phyloP scores from a whole-genome alignment of 2,797 vertebrate species.

The Sebastes trivittatus region DNA sequence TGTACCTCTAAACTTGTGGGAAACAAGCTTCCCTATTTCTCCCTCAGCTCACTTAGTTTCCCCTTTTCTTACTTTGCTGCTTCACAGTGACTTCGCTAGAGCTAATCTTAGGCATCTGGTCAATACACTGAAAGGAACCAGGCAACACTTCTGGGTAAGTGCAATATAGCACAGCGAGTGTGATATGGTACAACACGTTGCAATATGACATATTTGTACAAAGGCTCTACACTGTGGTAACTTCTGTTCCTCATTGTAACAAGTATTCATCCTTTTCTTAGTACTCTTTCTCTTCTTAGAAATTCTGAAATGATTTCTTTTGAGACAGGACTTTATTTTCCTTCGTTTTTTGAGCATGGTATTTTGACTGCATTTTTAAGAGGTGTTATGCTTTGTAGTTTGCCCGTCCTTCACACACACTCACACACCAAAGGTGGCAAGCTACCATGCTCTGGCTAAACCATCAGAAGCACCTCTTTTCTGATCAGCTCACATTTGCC shows the following conservation, averaged over 20 bases:
- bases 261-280: neutral
- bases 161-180: neutral
- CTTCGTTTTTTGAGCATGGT: neutral
- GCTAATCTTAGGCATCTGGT: slow-evolving; percentile 20
- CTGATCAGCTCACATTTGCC: neutral
- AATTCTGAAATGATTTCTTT: neutral
- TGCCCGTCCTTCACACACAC: neutral
- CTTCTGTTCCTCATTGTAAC: neutral
- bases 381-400: neutral
- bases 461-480: neutral
- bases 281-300: neutral
- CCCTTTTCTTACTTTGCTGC: slow-evolving; percentile 53
- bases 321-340: neutral
- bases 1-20: slow-evolving; percentile 39
- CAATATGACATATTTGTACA: neutral
- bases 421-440: neutral
- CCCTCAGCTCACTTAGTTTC: slow-evolving; percentile 39
- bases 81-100: slow-evolving; percentile 51
- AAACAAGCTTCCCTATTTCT: slow-evolving; percentile 47
- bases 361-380: neutral
- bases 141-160: slow-evolving; percentile 17
- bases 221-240: neutral
- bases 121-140: slow-evolving; percentile 1
- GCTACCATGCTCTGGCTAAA: neutral
- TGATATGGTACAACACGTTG: neutral